Evolutionary conservation across 2,113 vertebrate species (phyloP), one percentile per base, ranked within the genome.

Genomic region (Chloropsis cyanopogon): DNA sequence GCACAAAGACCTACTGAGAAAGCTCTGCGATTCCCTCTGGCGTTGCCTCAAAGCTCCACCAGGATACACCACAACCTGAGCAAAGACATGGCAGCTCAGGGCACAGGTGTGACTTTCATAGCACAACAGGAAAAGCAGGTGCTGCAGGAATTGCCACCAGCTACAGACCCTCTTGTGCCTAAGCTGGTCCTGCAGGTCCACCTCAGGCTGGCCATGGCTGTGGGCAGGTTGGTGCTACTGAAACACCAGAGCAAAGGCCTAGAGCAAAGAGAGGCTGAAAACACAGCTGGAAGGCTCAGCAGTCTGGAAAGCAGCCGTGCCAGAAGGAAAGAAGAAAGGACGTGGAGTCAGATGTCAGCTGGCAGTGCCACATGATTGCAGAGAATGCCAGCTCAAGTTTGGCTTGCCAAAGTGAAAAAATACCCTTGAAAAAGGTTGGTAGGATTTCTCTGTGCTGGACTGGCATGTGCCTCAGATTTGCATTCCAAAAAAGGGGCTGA

Each of bases 41-140:
- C 31, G 53, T 0, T 31, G 26, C 26, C 72, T 12, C 53, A 22
- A 37, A 37, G 44, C 7, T 60, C 73, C 57, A 47, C 41, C 52
- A 75, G 25, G 33, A 73, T 9, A 56, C 41, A 82, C 6, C 33
- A 79, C 37, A 53, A 52, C 4, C 3, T 41, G 25, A 87, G 26
- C 0, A 0, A 3, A 24, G 44, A 80, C 0, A 0, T 20, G 4
- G 3, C 17, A 42, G 47, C 44, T 59, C 61, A 54, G 41, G 71
- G 41, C 66, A 79, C 21, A 1, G 37, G 31, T 0, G 4, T 9
- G 31, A 69, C 35, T 28, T 61, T 29, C 8, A 13, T 2, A 17
- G 60, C 41, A 17, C 1, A 3, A 50, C 1, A 39, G 18, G 23
- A 73, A 70, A 53, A 77, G 37, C 41, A 53, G 16, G 1, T 23